phyloP scores from a whole-genome alignment of 92 coral and sea anemone species.

The Hydrozoanthus gracilis region DNA sequence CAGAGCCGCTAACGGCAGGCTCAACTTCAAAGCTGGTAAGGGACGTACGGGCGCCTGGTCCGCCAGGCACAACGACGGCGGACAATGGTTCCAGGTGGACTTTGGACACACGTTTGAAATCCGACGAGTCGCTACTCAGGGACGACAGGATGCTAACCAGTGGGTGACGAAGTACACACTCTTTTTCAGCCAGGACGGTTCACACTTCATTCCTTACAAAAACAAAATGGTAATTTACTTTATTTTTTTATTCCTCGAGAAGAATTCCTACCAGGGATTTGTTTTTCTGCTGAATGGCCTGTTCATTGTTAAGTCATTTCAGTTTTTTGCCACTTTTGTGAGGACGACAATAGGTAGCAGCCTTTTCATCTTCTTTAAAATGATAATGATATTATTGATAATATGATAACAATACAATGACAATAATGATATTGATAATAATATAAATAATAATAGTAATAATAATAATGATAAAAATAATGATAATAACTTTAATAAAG shows the following conservation, averaged over 20 bases:
- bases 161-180: not conserved
- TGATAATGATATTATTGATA: no score
- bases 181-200: constrained; percentile 7
- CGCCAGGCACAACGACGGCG: not conserved
- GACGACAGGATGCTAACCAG: constrained; percentile 2
- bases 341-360: no score
- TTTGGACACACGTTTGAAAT: not conserved
- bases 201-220: constrained; percentile 2
- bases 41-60: constrained; percentile 15
- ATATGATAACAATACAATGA: no score
- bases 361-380: no score
- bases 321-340: no score
- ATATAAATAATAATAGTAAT: no score
- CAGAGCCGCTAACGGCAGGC: not conserved
- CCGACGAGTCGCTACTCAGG: constrained; percentile 1
- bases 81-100: not conserved
- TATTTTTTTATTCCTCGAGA: not conserved
- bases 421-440: no score
- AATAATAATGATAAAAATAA: no score
- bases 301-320: no score
- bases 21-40: not conserved
- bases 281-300: no score
- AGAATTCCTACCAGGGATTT: no score
- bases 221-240: constrained; percentile 2
- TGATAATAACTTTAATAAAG: no score